A percentile compares a stretch with the other conserved stretches of the same genome.
phyloP scores from a whole-genome alignment of 2,888 invertebrate genomes.

The Eupithecia tripunctaria region DNA sequence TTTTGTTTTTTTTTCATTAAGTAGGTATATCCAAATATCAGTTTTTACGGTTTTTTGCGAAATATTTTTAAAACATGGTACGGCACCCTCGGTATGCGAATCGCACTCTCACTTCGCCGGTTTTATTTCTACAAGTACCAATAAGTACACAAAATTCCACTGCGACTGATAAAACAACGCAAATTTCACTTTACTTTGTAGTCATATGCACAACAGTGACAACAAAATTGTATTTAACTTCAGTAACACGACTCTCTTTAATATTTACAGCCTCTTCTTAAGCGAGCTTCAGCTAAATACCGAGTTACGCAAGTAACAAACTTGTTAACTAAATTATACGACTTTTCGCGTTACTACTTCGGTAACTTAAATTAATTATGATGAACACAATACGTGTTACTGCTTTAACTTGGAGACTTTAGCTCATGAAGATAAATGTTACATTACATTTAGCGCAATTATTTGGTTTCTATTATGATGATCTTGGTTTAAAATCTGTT shows the following conservation, averaged over 20 bases:
- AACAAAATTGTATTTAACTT: conserved; percentile 15
- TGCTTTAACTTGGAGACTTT: conserved; percentile 36
- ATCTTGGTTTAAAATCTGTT: not conserved
- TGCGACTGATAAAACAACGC: not conserved
- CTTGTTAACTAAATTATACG: conserved; percentile 66
- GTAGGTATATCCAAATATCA: too few relatives aligned
- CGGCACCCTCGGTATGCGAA: too few relatives aligned
- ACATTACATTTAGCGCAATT: conserved; percentile 3
- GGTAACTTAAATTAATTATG: conserved; percentile 62
- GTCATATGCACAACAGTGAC: conserved; percentile 2
- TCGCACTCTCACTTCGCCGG: not conserved
- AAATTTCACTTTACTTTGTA: not conserved
- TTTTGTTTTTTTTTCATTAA: too few relatives aligned
- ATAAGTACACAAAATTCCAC: not conserved
- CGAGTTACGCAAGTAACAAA: conserved; percentile 60
- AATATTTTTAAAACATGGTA: not conserved
- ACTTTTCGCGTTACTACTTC: conserved; percentile 60
- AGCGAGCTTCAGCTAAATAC: conserved; percentile 59
- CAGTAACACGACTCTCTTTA: conserved; percentile 24
- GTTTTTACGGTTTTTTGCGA: not conserved
- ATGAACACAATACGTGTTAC: conserved; percentile 53
- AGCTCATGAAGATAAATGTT: conserved; percentile 11
- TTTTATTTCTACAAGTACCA: not conserved
- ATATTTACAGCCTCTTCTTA: conserved; percentile 55
- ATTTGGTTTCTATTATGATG: not conserved